Evolutionary conservation across 2,888 invertebrate genomes (phyloP).

Genomic region (Ormyrus rosae): DNA sequence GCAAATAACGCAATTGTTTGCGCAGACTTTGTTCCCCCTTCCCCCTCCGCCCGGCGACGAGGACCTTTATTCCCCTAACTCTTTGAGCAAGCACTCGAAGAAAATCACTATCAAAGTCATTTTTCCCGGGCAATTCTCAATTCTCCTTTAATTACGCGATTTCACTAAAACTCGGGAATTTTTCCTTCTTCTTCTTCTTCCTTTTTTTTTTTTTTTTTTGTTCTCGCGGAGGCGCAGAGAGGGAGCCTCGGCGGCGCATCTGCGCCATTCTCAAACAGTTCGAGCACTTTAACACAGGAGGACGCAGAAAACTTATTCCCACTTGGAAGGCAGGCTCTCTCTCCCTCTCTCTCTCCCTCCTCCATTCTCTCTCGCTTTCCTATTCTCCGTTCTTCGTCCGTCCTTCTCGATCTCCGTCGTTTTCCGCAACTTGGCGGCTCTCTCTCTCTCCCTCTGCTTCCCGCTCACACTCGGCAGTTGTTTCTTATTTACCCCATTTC

Average conservation of each 20-base stretch:
- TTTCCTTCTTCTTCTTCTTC: too few relatives aligned
- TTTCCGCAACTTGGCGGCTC: constrained; percentile 37
- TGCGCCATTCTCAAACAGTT: constrained; percentile 12
- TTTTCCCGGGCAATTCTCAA: neutral
- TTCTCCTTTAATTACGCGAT: neutral
- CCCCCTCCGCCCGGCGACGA: too few relatives aligned
- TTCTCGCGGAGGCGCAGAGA: too few relatives aligned
- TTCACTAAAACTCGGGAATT: neutral
- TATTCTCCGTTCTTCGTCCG: neutral
- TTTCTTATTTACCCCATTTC: constrained; percentile 73
- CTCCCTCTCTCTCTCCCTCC: constrained; percentile 4
- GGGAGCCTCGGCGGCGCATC: neutral
- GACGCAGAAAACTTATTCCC: constrained; percentile 48
- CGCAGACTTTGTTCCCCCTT: too few relatives aligned
- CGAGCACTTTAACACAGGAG: neutral
- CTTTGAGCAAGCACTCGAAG: too few relatives aligned
- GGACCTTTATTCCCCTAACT: too few relatives aligned
- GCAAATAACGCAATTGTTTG: too few relatives aligned
- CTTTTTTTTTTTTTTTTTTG: too few relatives aligned
- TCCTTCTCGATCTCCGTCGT: constrained; percentile 41
- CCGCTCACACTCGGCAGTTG: constrained; percentile 63
- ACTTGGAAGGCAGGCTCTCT: constrained; percentile 14
- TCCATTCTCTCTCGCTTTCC: neutral
- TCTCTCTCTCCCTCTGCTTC: neutral
- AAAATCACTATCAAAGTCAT: neutral